These are phyloP conservation scores for Trichoplusia ni DNA, from an alignment of 1,140 invertebrate species.

Conservation along the genomic window DNA sequence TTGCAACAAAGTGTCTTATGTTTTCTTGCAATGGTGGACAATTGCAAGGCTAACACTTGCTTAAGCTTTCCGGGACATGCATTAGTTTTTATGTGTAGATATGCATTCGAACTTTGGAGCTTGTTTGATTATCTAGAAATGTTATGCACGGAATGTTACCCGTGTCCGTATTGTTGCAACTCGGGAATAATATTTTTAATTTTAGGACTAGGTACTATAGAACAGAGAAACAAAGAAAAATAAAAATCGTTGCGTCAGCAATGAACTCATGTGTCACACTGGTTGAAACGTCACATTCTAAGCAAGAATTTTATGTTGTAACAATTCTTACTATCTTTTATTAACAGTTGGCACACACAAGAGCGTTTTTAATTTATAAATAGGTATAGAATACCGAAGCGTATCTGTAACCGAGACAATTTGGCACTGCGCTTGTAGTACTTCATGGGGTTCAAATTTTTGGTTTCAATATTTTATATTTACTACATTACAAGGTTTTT, in stretches of 20 bases:
- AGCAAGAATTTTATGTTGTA: slow-evolving; percentile 7
- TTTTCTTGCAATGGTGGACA: too few relatives aligned
- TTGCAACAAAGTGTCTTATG: too few relatives aligned
- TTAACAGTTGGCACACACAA: slow-evolving; percentile 33
- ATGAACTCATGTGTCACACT: not conserved
- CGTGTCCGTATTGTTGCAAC: too few relatives aligned
- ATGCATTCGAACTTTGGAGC: too few relatives aligned
- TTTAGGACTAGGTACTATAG: not conserved
- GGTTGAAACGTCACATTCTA: not conserved
- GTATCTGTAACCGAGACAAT: slow-evolving; percentile 12
- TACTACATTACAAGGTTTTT: not conserved
- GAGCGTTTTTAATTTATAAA: slow-evolving; percentile 30
- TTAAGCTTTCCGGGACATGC: too few relatives aligned
- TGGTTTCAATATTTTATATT: not conserved
- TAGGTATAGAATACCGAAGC: slow-evolving; percentile 23
- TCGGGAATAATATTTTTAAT: too few relatives aligned
- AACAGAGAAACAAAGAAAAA: not conserved
- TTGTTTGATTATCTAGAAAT: too few relatives aligned
- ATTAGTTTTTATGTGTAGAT: too few relatives aligned
- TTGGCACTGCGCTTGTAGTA: slow-evolving; percentile 10
- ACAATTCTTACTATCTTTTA: slow-evolving; percentile 18
- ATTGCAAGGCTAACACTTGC: too few relatives aligned
- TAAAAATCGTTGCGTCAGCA: not conserved
- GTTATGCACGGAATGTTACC: too few relatives aligned
- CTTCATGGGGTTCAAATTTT: not conserved